Percentiles rank a stretch among this genome's conserved stretches.
These are phyloP conservation scores for Lagria hirta DNA, from an alignment of 2,888 invertebrate species.

Conservation along the genomic window DNA sequence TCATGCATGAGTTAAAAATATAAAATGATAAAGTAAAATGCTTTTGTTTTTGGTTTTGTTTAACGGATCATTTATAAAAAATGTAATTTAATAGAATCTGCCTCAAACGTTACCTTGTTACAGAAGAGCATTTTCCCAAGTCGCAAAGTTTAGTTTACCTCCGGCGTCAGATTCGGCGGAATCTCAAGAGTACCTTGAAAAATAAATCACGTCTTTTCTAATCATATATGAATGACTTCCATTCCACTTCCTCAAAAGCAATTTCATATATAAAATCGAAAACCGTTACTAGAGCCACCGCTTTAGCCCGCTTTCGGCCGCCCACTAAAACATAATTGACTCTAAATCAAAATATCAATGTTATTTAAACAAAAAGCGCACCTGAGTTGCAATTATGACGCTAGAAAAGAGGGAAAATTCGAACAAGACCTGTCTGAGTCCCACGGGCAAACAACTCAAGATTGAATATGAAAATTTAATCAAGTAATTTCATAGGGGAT, in stretches of 20 bases:
- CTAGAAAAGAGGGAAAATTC: conserved; percentile 11
- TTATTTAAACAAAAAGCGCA: conserved; percentile 12
- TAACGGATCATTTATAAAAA: conserved; percentile 38
- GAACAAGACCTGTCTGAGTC: conserved; percentile 51
- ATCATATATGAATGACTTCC: conserved; percentile 37
- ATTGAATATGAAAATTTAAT: conserved; percentile 83
- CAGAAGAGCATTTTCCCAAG: conserved; percentile 34
- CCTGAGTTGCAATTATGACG: conserved; percentile 24
- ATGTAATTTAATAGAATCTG: conserved; percentile 37
- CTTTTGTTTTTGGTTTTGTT: conserved; percentile 31
- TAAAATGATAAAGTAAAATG: no score
- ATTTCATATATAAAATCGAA: conserved; percentile 15
- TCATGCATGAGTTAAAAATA: no score
- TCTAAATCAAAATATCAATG: conserved; percentile 11
- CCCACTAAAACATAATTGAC: conserved; percentile 14
- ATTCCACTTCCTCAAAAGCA: conserved; percentile 24
- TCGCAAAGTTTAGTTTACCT: conserved; percentile 36
- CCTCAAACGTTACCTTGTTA: conserved; percentile 37
- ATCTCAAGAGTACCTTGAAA: conserved; percentile 33
- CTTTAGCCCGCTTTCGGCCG: no score
- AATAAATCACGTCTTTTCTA: conserved; percentile 37
- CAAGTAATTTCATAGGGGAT: conserved; percentile 68
- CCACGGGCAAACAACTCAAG: conserved; percentile 68
- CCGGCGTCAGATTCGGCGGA: conserved; percentile 33
- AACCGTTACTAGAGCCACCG: conserved; percentile 2